Base-by-base conservation (phyloP, 2,888 invertebrate species). In the Dryomyza anilis region DNA sequence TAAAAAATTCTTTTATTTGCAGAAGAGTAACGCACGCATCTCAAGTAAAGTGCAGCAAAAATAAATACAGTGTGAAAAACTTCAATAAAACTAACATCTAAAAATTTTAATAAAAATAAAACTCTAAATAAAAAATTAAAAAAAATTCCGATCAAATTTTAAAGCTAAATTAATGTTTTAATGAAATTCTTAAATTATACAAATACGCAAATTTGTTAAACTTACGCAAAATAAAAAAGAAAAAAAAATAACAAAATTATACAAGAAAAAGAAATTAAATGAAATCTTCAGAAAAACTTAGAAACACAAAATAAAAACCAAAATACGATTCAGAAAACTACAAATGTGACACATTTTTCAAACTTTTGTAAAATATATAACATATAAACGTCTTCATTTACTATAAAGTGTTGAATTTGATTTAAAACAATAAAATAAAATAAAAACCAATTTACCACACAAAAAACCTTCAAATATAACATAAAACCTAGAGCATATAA, bases 401-500 rank as follows among this genome's bases (percentile, higher is more conserved):
- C n/a, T n/a, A n/a, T n/a, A n/a, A n/a, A n/a, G n/a, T n/a, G n/a
- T n/a, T n/a, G n/a, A n/a, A n/a, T n/a, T n/a, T n/a, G n/a, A n/a
- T n/a, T n/a, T n/a, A n/a, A 19, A 56, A 39, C 23, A 65, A 55
- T 2, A 55, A 56, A 39, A 43, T 12, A 7, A 27, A 65, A 61
- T 16, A 25, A 55, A 62, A 66, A 48, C 16, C 36, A 57, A 63
- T 56, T 36, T 12, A 53, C 23, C 63, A 58, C 19, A 53, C 43
- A 66, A 30, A 46, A 61, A 60, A 19, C 25, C 21, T 59, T 12
- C n/a, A 25, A 5, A 14, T 23, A 43, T 25, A 43, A 19, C 43
- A 14, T 48, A 52, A 50, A 60, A 58, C 52, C 61, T 61, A 61
- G 61, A 61, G 61, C 61, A 61, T 61, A 52, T 39, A 60, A 50